Base-by-base conservation (phyloP, 2,888 invertebrate genomes). In the Halictus quadricinctus region DNA sequence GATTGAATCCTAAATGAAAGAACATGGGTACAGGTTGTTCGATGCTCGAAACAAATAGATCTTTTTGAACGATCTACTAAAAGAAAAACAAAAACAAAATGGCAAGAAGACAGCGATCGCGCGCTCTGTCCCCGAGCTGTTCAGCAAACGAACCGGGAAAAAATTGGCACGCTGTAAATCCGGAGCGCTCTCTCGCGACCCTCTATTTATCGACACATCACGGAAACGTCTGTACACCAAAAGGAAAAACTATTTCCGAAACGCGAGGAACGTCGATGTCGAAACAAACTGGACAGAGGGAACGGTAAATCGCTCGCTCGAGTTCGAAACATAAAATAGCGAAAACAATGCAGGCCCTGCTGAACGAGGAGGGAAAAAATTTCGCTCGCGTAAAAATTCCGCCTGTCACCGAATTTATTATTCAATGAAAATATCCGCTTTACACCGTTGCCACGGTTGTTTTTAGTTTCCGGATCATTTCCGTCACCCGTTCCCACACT, bases 391-490 rank as follows among this genome's bases (percentile, higher is more conserved):
- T 29, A 18, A 36, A 29, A 66, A 29, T 29, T 29, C 15, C 29
- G 1, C 1, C 29, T 29, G 18, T 66, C 36, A 10, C 66, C 18
- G 21, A 64, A 78, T 82, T 54, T 36, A 74, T 74, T 69, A 70
- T 78, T 46, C 69, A 15, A 66, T n/a, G 25, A 29, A 82, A 74
- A 78, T 43, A 60, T 70, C 36, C 73, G 13, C 10, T 54, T 54
- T 41, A 25, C 60, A 25, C 25, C 25, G 60, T 25, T 15, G 25
- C 8, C 1, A 0, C 5, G 13, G 1, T 29, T 29, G 36, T 77
- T 69, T 25, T 41, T 41, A 29, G 66, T 66, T 64, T 48, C 76
- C 36, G 41, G 50, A 72, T 76, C 76, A 83, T 76, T 83, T 46
- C 36, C 50, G 15, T 80, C 83, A 76, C 8, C 76, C 29, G 29